A percentile compares a stretch with the other conserved stretches of the same genome.
phyloP scores from a whole-genome alignment of 64 coral and sea anemone genomes.

The Stichodactyla helianthus region DNA sequence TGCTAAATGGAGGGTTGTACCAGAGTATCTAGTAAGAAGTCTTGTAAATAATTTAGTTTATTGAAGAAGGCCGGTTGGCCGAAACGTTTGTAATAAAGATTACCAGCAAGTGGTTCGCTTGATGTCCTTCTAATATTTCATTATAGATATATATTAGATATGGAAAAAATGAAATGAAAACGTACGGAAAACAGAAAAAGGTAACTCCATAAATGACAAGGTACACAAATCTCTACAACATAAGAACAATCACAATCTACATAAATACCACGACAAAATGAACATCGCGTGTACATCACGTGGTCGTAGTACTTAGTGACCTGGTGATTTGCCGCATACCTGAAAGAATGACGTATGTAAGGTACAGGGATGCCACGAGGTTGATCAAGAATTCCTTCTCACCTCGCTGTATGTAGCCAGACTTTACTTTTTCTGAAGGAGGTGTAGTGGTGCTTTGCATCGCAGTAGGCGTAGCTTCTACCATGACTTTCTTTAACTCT shows the following conservation, averaged over 20 bases:
- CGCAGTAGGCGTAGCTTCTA: not conserved
- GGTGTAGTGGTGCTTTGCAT: not conserved
- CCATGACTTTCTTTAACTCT: not conserved
- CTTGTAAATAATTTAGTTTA: no score
- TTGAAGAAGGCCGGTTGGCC: no score
- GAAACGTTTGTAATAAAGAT: no score
- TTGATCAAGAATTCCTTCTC: slow-evolving; percentile 21
- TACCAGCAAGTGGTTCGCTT: no score
- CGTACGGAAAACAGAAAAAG: not conserved
- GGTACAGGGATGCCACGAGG: slow-evolving; percentile 42
- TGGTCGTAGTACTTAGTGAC: slow-evolving; percentile 16
- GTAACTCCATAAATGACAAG: not conserved
- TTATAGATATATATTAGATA: not conserved
- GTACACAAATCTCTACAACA: slow-evolving; percentile 23
- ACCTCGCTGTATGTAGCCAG: slow-evolving; percentile 39
- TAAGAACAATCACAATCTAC: not conserved
- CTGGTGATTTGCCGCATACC: slow-evolving; percentile 43
- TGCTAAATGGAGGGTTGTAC: no score
- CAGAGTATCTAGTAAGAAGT: no score
- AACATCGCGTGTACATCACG: not conserved
- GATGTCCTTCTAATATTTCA: no score
- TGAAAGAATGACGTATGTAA: slow-evolving; percentile 48
- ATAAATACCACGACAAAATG: not conserved
- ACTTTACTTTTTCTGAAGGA: slow-evolving; percentile 2
- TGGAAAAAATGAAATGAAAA: not conserved